These are phyloP conservation scores for Macrotus californicus DNA, from an alignment of 2,113 vertebrate species.

Conservation along the genomic window DNA sequence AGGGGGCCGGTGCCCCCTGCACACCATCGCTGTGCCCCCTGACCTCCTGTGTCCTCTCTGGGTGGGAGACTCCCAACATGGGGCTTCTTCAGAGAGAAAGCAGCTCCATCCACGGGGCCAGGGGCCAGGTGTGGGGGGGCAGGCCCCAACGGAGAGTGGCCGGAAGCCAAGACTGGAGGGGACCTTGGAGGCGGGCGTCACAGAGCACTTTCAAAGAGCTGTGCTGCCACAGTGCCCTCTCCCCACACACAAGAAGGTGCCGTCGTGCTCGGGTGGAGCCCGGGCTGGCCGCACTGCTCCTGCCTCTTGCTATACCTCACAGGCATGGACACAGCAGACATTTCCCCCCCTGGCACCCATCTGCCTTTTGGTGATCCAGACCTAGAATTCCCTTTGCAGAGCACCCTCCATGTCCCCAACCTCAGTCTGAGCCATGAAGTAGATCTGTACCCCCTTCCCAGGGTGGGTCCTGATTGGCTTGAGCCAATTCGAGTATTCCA, in stretches of 20 bases:
- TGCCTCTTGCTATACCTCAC: neutral
- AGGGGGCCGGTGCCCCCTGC: too few relatives aligned
- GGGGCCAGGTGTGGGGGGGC: neutral
- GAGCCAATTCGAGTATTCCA: neutral
- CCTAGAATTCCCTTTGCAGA: neutral
- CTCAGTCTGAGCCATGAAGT: neutral
- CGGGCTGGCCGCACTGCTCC: neutral
- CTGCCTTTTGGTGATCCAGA: neutral
- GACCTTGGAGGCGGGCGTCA: accelerated
- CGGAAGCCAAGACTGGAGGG: neutral
- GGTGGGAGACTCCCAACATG: neutral
- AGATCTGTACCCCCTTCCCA: neutral
- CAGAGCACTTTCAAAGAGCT: neutral
- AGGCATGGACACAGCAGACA: neutral
- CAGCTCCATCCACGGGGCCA: neutral
- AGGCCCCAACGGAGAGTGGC: neutral
- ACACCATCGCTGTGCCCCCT: neutral
- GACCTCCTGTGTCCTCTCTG: neutral
- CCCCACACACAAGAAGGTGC: accelerated
- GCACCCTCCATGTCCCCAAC: neutral
- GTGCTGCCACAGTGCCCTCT: accelerated
- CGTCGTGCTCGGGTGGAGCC: neutral
- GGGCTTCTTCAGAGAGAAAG: neutral
- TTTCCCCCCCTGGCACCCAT: neutral
- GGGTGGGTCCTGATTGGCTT: neutral